Evolutionary conservation across 2,797 vertebrate species (phyloP).

Genomic region (Chelonia mydas): DNA sequence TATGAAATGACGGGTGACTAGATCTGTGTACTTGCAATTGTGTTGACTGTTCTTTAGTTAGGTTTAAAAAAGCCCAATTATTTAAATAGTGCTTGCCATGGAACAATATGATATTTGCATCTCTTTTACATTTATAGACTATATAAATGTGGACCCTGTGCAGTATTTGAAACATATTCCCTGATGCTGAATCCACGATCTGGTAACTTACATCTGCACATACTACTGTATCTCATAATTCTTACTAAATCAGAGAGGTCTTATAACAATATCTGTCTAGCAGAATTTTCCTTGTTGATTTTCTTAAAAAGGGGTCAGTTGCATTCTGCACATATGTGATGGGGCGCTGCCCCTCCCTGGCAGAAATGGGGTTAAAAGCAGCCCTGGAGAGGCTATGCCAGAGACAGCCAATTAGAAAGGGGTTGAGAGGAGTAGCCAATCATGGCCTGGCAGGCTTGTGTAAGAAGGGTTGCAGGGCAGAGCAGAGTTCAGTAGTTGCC

Average conservation of each 20-base stretch:
- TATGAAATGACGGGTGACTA: not conserved
- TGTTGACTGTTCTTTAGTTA: not conserved
- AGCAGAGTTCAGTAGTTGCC: no score
- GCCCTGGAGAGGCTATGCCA: no score
- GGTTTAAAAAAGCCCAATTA: not conserved
- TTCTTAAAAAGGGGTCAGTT: not conserved
- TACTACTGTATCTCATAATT: not conserved
- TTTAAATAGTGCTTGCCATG: not conserved
- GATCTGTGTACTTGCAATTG: rapidly evolving
- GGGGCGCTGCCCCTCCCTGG: no score
- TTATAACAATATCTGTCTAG: no score
- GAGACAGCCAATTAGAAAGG: no score
- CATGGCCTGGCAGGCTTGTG: no score
- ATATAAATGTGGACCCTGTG: not conserved
- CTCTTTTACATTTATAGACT: not conserved
- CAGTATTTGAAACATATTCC: not conserved
- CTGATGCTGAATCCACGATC: not conserved
- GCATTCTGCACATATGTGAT: no score
- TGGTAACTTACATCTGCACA: not conserved
- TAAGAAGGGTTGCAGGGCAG: no score
- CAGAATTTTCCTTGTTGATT: not conserved
- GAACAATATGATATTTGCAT: not conserved
- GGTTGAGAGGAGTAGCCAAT: no score
- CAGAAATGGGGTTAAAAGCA: no score
- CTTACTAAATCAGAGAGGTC: no score